Evolutionary conservation across 92 coral and sea anemone species (phyloP), one percentile per base, ranked within the genome.

Genomic region (Palythoa grandiflora): DNA sequence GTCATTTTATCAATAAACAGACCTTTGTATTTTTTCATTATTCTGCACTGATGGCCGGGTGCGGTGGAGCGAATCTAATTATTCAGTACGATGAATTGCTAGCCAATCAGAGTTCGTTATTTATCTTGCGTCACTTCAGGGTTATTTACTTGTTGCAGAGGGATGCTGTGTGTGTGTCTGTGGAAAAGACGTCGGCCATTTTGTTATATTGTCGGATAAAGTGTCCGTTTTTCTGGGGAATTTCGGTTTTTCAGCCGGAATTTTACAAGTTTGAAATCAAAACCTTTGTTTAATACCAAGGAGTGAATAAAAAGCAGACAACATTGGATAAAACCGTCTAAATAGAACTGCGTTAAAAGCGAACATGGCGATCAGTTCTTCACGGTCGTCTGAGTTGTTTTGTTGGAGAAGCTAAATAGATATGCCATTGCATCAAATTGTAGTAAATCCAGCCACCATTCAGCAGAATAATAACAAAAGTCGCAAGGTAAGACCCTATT

Each of bases 361-460:
- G 39, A 51, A 65, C 75, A 21, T 71, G 83, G 63, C 68, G 83
- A 21, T 55, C 83, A 54, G 68, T 77, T 54, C 8, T n/a, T 10
- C 17, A 54, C 83, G 53, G 83, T 9, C 74, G 61, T 68, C 75
- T 68, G 61, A 73, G 37, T 39, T 77, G 84, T 80, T 72, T n/a
- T 86, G 90, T 77, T 73, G 77, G 85, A 53, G 73, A 37, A 75
- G 91, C 63, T 47, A 89, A 86, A 81, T 79, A 75, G 88, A 88
- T 83, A 95, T 95, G 98, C 98, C 98, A 88, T 94, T 95, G 53
- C 98, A 95, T 79, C 98, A 95, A 78, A 95, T 95, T 36, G 93
- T 95, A 38, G 98, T 95, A 12, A 95, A 93, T 78, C 92, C 98
- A 81, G 89, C 78, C 54, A 84, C 93, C 77, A 73, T 86, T 21